A percentile compares a stretch with the other conserved stretches of the same genome.
These are phyloP conservation scores for Aphaenogaster floridana DNA, from an alignment of 1,140 invertebrate genomes.

Conservation along the genomic window DNA sequence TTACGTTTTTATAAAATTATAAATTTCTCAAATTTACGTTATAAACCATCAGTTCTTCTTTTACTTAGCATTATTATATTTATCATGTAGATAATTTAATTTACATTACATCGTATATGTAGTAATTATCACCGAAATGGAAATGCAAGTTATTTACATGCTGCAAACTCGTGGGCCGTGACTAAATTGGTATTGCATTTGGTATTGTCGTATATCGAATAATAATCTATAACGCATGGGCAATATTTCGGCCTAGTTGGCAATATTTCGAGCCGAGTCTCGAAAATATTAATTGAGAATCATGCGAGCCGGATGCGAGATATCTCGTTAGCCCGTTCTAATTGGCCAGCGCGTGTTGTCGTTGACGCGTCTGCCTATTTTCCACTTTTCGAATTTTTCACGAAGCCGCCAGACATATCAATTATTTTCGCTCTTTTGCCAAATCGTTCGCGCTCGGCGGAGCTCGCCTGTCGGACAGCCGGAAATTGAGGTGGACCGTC, in stretches of 20 bases:
- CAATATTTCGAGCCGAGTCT: neutral
- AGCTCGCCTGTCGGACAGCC: neutral
- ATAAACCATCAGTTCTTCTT: neutral
- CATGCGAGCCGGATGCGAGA: neutral
- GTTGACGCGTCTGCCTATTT: constrained; percentile 19
- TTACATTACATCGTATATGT: constrained; percentile 9
- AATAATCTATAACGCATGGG: constrained; percentile 41
- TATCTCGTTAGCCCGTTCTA: constrained; percentile 31
- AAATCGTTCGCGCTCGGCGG: constrained; percentile 24
- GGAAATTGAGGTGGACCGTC: constrained; percentile 21
- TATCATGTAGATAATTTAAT: neutral
- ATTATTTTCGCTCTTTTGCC: constrained; percentile 41
- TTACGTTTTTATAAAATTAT: neutral
- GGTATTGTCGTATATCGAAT: constrained; percentile 41
- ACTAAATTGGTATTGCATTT: constrained; percentile 27
- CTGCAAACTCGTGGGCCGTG: constrained; percentile 1
- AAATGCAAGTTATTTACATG: constrained; percentile 33
- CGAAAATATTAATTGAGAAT: constrained; percentile 58
- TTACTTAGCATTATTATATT: constrained; percentile 11
- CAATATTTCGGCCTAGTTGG: constrained; percentile 3
- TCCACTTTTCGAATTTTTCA: constrained; percentile 46
- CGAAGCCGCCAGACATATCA: constrained; percentile 40
- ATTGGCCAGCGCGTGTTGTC: constrained; percentile 26
- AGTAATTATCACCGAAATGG: constrained; percentile 31
- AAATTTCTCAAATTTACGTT: neutral